Evolutionary conservation across 2,113 vertebrate genomes (phyloP).

Genomic region (Chaenogobius annularis): DNA sequence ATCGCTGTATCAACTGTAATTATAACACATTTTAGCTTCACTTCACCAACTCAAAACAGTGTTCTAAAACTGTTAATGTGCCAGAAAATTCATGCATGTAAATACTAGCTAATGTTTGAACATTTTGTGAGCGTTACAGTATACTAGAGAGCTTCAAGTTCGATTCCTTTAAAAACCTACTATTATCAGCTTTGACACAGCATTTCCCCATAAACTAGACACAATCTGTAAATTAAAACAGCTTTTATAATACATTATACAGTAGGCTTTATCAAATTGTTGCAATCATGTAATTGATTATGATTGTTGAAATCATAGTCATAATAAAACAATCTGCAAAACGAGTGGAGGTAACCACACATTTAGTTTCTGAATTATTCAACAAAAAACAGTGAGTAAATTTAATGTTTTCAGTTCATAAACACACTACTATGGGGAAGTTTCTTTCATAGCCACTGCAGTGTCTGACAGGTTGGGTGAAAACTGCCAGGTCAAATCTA

Average conservation of each 20-base stretch:
- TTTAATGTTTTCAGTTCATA: slow-evolving; percentile 17
- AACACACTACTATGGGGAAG: slow-evolving; percentile 35
- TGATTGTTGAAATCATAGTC: slow-evolving; percentile 1
- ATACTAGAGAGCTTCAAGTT: neutral
- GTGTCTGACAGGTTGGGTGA: slow-evolving; percentile 48
- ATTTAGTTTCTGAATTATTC: slow-evolving; percentile 25
- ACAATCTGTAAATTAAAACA: neutral
- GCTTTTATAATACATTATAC: neutral
- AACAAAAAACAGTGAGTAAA: neutral
- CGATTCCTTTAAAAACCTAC: neutral
- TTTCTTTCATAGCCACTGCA: slow-evolving; percentile 43
- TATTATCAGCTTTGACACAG: neutral
- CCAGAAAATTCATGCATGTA: neutral
- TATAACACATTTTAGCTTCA: neutral
- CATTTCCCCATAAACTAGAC: neutral
- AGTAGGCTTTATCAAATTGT: neutral
- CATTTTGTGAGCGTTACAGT: neutral
- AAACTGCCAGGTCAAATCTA: slow-evolving; percentile 65
- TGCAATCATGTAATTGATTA: slow-evolving; percentile 2
- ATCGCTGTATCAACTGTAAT: too few relatives aligned
- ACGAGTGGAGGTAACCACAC: neutral
- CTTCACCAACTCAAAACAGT: neutral
- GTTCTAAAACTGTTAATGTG: too few relatives aligned
- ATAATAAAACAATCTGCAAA: neutral
- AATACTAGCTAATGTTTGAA: too few relatives aligned